Percentiles rank a stretch among this genome's conserved stretches.
Conservation (phyloP, 1,140 invertebrate genomes). For the Drosophila prosaltans region DNA sequence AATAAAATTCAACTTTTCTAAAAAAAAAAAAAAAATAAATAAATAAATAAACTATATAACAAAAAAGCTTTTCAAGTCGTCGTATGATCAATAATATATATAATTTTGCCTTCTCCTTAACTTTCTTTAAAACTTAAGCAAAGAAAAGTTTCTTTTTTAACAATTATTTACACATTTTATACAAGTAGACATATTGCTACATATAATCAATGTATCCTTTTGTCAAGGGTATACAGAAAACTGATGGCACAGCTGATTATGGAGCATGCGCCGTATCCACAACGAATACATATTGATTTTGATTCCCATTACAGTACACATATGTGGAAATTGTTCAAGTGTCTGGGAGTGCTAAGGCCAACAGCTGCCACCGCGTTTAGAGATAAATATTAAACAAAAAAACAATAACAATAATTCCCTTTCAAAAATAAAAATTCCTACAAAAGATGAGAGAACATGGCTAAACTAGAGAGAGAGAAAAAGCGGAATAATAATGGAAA, state of each 20-base stretch:
- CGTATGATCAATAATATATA: too few species aligned
- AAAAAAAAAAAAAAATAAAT: too few species aligned
- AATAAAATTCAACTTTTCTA: too few species aligned
- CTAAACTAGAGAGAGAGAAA: too few species aligned
- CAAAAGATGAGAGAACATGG: too few species aligned
- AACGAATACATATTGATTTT: slow-evolving; percentile 53
- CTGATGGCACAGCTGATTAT: slow-evolving; percentile 23
- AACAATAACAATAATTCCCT: background rate
- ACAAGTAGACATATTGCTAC: background rate
- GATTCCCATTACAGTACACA: slow-evolving; percentile 23
- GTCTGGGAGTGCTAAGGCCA: background rate
- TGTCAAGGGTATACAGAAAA: background rate
- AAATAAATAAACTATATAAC: too few species aligned
- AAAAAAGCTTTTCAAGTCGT: too few species aligned
- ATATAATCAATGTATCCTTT: background rate
- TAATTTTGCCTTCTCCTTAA: too few species aligned
- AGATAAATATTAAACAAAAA: background rate
- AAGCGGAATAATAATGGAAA: background rate
- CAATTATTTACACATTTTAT: too few species aligned
- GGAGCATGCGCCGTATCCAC: slow-evolving; percentile 29
- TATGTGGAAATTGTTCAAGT: slow-evolving; percentile 20
- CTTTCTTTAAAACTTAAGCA: too few species aligned
- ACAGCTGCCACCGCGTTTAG: background rate
- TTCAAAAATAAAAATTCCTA: too few species aligned
- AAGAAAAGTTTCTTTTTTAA: too few species aligned